A percentile compares a stretch with the other conserved stretches of the same genome.
Conservation (phyloP, 2,888 invertebrate genomes). For the Catocala nupta region DNA sequence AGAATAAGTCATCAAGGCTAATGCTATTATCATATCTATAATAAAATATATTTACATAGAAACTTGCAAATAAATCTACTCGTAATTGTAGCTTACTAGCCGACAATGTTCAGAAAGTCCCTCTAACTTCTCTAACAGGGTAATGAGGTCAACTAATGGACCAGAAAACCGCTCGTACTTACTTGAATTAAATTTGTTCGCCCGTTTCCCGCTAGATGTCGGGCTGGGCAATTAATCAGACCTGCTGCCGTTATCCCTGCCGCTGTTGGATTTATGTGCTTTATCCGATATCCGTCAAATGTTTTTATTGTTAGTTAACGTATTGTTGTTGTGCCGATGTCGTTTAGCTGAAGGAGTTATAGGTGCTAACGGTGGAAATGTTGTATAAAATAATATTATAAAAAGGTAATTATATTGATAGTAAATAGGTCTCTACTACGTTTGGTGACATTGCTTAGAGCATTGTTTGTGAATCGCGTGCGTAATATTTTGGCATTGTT, state of each 20-base stretch:
- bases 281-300: conserved; percentile 38
- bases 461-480: too few relatives aligned
- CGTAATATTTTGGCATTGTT: too few relatives aligned
- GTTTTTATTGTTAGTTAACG: conserved; percentile 15
- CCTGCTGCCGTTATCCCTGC: conserved; percentile 38
- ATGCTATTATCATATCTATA: too few relatives aligned
- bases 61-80: conserved; percentile 13
- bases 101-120: conserved; percentile 39
- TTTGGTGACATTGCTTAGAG: too few relatives aligned
- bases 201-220: conserved; percentile 45
- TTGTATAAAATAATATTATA: too few relatives aligned
- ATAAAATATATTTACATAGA: background rate
- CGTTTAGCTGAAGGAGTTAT: background rate
- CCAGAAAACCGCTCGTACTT: conserved; percentile 59
- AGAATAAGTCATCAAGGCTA: too few relatives aligned
- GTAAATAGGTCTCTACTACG: too few relatives aligned
- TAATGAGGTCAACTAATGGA: conserved; percentile 55
- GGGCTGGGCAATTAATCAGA: conserved; percentile 55
- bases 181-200: conserved; percentile 57
- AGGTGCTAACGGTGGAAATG: too few relatives aligned
- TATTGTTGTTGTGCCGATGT: conserved; percentile 1
- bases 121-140: conserved; percentile 43
- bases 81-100: conserved; percentile 15
- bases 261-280: conserved; percentile 50
- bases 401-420: too few relatives aligned